phyloP scores from a whole-genome alignment of 2,888 invertebrate genomes.

The Notodonta ziczac region DNA sequence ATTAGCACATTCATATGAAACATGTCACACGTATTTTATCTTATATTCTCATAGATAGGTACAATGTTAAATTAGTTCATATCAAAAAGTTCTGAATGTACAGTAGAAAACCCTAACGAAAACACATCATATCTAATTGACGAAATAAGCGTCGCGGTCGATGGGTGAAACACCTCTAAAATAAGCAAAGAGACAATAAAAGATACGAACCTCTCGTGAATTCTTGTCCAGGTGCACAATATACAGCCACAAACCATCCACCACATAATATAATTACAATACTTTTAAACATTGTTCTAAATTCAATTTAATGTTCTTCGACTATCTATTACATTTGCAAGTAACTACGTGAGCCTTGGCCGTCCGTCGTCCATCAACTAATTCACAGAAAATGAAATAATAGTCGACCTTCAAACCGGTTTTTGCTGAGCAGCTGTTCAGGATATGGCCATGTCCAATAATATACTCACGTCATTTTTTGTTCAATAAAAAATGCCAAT shows the following conservation, averaged over 20 bases:
- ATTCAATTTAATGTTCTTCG: background rate
- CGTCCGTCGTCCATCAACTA: constrained; percentile 23
- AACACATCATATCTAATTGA: background rate
- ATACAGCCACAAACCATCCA: constrained; percentile 21
- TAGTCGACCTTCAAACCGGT: constrained; percentile 25
- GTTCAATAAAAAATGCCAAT: background rate
- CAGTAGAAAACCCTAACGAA: background rate
- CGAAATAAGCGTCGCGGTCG: background rate
- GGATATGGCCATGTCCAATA: constrained; percentile 13
- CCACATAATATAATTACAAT: constrained; percentile 25
- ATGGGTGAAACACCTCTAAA: background rate
- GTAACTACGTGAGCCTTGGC: background rate
- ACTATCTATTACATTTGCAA: background rate
- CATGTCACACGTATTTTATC: too few species aligned
- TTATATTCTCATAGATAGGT: too few species aligned
- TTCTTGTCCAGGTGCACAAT: constrained; percentile 28
- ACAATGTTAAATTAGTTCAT: too few species aligned
- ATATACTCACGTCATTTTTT: constrained; percentile 15
- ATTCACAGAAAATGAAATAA: constrained; percentile 17
- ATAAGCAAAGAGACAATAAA: background rate
- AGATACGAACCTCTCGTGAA: constrained; percentile 41
- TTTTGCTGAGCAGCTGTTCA: constrained; percentile 19
- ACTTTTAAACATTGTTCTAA: constrained; percentile 33
- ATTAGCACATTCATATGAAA: too few species aligned
- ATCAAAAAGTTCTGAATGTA: too few species aligned